Conservation (phyloP, 37 sponge, comb jelly and placozoan genomes). For the Ephydatia muelleri region DNA sequence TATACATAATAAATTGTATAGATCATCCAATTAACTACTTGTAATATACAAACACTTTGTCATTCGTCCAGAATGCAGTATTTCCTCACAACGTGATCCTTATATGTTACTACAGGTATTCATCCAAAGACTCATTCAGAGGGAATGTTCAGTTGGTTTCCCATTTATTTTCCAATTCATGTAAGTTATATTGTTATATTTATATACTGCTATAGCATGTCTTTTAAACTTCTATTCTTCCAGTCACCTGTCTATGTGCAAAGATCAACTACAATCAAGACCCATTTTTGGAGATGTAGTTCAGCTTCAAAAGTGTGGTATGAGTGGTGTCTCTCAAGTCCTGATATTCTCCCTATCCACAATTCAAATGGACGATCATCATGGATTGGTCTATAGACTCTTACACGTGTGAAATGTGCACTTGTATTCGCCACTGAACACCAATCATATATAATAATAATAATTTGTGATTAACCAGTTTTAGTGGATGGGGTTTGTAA, state of each 20-base stretch:
- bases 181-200: slow-evolving; percentile 13
- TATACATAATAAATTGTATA: too few relatives aligned
- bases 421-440: neutral
- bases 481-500: too few relatives aligned
- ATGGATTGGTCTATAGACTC: slow-evolving; percentile 84
- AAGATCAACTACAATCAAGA: slow-evolving; percentile 20
- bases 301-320: slow-evolving; percentile 91
- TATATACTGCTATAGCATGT: neutral
- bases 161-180: slow-evolving; percentile 93
- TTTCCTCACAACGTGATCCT: neutral
- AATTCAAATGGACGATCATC: slow-evolving; percentile 87
- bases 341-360: slow-evolving; percentile 68
- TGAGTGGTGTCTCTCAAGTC: slow-evolving; percentile 89
- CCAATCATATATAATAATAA: neutral
- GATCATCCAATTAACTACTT: too few relatives aligned
- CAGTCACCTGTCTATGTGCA: slow-evolving; percentile 62
- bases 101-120: slow-evolving; percentile 57
- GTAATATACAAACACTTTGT: too few relatives aligned
- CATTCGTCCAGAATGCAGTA: too few relatives aligned
- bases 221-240: neutral
- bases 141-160: slow-evolving; percentile 99
- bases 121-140: slow-evolving; percentile 83
- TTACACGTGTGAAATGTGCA: neutral
- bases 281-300: slow-evolving; percentile 82
- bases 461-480: neutral